Conservation (phyloP, 2,888 invertebrate species). For the Coenonympha glycerion region DNA sequence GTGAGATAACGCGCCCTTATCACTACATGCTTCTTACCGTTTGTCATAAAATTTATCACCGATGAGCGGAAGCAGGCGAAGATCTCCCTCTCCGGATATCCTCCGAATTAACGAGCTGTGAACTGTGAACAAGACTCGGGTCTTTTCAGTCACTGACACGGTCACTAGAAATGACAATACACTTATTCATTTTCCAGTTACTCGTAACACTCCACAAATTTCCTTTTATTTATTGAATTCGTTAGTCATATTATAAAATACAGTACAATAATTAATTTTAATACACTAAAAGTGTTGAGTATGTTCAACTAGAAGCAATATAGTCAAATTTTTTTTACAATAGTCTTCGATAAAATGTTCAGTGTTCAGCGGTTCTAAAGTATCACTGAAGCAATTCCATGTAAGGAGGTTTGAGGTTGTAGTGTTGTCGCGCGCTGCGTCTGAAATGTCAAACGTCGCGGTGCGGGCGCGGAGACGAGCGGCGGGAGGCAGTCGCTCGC, state of each 20-base stretch:
- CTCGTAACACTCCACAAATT: conserved; percentile 46
- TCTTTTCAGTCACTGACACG: conserved; percentile 63
- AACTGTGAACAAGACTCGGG: conserved; percentile 59
- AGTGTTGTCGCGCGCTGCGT: conserved; percentile 58
- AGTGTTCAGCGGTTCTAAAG: conserved; percentile 18
- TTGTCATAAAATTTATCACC: conserved; percentile 73
- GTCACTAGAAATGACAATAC: conserved; percentile 48
- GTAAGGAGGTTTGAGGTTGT: conserved; percentile 57
- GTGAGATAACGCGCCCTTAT: conserved; percentile 63
- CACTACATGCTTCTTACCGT: conserved; percentile 70
- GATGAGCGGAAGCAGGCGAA: conserved; percentile 62
- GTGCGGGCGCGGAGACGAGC: conserved; percentile 28
- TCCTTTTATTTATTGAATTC: neutral
- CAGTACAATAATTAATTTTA: neutral
- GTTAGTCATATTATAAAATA: neutral
- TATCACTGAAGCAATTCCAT: conserved; percentile 52
- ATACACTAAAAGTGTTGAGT: conserved; percentile 1
- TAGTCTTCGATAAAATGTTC: conserved; percentile 4
- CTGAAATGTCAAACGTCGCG: conserved; percentile 58
- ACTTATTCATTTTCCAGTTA: conserved; percentile 35
- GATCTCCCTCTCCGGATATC: conserved; percentile 55
- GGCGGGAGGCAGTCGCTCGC: conserved; percentile 54
- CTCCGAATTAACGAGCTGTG: conserved; percentile 68
- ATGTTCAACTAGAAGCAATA: neutral
- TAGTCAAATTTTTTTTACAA: conserved; percentile 1